A percentile compares a stretch with the other conserved stretches of the same genome.
Conservation (phyloP, 2,888 invertebrate genomes). For the Trimorus sp. region DNA sequence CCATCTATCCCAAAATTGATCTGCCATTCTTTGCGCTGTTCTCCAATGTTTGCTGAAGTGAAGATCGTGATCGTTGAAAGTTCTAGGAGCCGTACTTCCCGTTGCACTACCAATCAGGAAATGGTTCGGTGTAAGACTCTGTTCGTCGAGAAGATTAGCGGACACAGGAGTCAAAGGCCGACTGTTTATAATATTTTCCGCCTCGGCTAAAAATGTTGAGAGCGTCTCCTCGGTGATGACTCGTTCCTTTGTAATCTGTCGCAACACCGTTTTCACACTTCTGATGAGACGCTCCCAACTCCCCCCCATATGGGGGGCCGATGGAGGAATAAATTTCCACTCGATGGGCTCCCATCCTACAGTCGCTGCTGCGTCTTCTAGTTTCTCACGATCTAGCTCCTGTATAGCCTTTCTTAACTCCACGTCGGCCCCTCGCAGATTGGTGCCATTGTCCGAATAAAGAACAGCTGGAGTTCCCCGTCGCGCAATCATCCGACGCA, state of each 20-base stretch:
- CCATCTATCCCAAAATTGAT: not conserved
- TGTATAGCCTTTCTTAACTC: no score
- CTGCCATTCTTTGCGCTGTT: not conserved
- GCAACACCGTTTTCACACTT: constrained; percentile 36
- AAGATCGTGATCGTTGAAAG: not conserved
- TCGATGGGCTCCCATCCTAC: not conserved
- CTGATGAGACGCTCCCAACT: no score
- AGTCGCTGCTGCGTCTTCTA: not conserved
- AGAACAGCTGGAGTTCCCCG: constrained; percentile 15
- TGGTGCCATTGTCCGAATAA: constrained; percentile 66
- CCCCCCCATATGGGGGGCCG: no score
- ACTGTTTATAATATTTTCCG: no score
- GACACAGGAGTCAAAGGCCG: constrained; percentile 68
- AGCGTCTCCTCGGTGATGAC: constrained; percentile 35
- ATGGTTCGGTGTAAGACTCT: constrained; percentile 50
- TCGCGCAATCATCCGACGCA: constrained; percentile 44
- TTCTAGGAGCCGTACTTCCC: not conserved
- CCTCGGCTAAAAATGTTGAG: no score
- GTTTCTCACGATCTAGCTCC: not conserved
- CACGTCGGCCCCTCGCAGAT: no score
- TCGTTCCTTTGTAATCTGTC: constrained; percentile 4
- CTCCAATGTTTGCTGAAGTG: not conserved
- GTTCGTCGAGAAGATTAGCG: constrained; percentile 62
- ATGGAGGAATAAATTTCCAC: constrained; percentile 55
- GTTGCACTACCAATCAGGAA: constrained; percentile 41